phyloP scores from a whole-genome alignment of 2,888 invertebrate species.

The Steromphala cineraria region DNA sequence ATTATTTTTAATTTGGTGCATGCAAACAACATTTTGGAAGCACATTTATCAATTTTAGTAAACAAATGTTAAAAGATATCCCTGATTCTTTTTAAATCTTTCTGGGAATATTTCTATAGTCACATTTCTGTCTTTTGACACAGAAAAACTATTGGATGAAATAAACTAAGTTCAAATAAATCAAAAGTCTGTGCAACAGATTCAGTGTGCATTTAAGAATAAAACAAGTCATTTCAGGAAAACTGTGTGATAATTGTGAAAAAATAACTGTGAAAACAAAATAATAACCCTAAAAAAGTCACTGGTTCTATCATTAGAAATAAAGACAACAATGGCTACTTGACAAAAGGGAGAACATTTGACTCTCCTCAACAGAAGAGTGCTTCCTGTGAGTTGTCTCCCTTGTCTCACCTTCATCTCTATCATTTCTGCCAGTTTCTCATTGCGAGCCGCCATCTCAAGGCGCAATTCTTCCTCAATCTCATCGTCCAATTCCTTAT shows the following conservation, averaged over 20 bases:
- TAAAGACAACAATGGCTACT: constrained; percentile 9
- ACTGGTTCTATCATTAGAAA: neutral
- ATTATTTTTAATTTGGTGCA: too few species aligned
- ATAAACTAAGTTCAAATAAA: too few species aligned
- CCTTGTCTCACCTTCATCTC: constrained; percentile 59
- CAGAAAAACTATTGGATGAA: too few species aligned
- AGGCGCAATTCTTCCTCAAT: constrained; percentile 65
- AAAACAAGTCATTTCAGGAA: too few species aligned
- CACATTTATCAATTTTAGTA: too few species aligned
- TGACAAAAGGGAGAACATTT: neutral
- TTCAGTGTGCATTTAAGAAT: too few species aligned
- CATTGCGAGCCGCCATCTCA: constrained; percentile 60
- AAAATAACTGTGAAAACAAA: neutral
- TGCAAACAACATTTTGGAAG: too few species aligned
- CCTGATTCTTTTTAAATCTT: too few species aligned
- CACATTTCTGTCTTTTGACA: too few species aligned
- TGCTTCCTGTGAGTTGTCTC: neutral
- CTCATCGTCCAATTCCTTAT: constrained; percentile 70
- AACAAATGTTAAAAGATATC: too few species aligned
- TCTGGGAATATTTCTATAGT: too few species aligned
- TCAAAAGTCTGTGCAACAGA: too few species aligned
- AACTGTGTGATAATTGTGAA: neutral
- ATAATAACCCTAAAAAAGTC: neutral
- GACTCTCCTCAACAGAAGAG: neutral
- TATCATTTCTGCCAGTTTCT: constrained; percentile 52